Evolutionary conservation across 2,113 vertebrate genomes (phyloP).

Genomic region (Cryptomyrus ogoouensis): DNA sequence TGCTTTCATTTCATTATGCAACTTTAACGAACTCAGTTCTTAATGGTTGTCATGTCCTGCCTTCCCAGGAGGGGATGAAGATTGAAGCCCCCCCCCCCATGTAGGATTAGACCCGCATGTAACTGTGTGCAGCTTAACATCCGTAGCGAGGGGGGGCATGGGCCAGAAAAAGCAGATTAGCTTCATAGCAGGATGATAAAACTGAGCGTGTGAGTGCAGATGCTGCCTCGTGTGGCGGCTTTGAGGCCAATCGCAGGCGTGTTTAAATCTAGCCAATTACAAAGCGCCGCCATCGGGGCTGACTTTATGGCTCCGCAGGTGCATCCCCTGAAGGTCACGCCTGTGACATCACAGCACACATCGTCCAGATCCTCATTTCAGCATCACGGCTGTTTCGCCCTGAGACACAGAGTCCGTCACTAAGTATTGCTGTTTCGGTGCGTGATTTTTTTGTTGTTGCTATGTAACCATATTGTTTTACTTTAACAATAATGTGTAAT

Average conservation of each 20-base stretch:
- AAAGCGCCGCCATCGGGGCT: not conserved
- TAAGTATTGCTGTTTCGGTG: not conserved
- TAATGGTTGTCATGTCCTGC: not conserved
- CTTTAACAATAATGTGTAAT: not conserved
- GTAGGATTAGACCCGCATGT: constrained; percentile 1
- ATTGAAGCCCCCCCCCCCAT: not conserved
- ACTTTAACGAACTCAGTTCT: not conserved
- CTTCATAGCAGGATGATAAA: not conserved
- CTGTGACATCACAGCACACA: not conserved
- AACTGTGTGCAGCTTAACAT: not conserved
- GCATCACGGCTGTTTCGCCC: not conserved
- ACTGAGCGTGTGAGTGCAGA: not conserved
- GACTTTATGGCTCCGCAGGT: not conserved
- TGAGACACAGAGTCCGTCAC: not conserved
- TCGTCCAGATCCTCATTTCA: not conserved
- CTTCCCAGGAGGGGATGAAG: not conserved
- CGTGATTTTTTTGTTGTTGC: not conserved
- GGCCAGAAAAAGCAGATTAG: not conserved
- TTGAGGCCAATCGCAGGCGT: not conserved
- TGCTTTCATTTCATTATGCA: not conserved
- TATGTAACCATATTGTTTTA: not conserved
- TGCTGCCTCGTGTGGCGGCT: not conserved
- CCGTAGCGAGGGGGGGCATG: not conserved
- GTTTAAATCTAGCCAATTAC: not conserved
- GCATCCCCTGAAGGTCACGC: not conserved